A percentile compares a stretch with the other conserved stretches of the same genome.
Conservation (phyloP, 2,113 vertebrate genomes). For the Oenanthe melanoleuca region DNA sequence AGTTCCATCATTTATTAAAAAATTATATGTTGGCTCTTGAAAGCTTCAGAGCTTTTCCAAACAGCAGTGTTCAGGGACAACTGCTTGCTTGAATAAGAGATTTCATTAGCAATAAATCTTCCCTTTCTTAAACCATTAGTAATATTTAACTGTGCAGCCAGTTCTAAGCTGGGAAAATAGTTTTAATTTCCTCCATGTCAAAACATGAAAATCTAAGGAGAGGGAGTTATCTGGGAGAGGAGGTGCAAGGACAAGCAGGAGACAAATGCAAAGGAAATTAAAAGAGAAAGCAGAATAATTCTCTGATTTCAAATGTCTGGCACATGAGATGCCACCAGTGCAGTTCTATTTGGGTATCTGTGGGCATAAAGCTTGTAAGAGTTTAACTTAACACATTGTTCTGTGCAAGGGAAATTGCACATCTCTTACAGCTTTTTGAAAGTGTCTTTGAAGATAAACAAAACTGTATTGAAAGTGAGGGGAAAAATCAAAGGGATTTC, state of each 20-base stretch:
- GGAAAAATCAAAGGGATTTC: not conserved
- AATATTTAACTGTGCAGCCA: not conserved
- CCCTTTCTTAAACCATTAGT: not conserved
- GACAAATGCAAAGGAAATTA: not conserved
- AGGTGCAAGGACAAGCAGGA: not conserved
- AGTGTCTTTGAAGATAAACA: not conserved
- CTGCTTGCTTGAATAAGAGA: not conserved
- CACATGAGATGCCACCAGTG: not conserved
- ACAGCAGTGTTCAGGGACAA: not conserved
- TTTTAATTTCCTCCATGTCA: not conserved
- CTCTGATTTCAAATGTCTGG: not conserved
- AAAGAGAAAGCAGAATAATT: conserved; percentile 46
- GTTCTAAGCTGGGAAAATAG: not conserved
- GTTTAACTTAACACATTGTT: not conserved
- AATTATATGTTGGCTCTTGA: not conserved
- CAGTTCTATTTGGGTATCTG: not conserved
- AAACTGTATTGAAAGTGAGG: not conserved
- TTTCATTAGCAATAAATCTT: not conserved
- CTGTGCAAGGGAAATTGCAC: not conserved
- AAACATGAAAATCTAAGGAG: not conserved
- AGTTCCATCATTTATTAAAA: not conserved
- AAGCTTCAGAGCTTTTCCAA: not conserved
- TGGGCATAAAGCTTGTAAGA: not conserved
- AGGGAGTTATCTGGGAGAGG: not conserved
- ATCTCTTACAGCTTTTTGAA: not conserved